phyloP scores from a whole-genome alignment of 1,140 invertebrate genomes.

The Dinoponera quadriceps region DNA sequence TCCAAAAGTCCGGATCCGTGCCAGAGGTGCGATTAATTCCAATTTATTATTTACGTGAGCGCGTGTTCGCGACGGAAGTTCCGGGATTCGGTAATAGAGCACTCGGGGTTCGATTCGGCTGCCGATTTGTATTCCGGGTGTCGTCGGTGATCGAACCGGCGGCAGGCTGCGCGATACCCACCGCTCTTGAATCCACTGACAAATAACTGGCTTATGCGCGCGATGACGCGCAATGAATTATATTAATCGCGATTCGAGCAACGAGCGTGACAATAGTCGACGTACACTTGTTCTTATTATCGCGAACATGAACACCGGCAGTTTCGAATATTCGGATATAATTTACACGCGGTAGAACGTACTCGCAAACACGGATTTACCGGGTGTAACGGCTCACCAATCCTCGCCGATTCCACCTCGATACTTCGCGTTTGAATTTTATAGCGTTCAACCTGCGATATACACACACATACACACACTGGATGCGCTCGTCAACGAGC shows the following conservation, averaged over 20 bases:
- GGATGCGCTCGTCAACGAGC: no score
- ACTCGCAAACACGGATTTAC: conserved; percentile 1
- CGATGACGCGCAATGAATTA: neutral
- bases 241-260: neutral
- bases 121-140: conserved; percentile 7
- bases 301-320: neutral
- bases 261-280: neutral
- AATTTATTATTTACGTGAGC: conserved; percentile 38
- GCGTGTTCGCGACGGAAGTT: conserved; percentile 15
- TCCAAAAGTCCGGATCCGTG: conserved; percentile 10
- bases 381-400: neutral
- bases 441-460: neutral
- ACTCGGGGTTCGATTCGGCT: neutral
- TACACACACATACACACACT: no score
- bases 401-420: neutral
- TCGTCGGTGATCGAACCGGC: neutral
- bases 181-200: neutral
- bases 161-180: neutral
- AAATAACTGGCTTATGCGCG: neutral
- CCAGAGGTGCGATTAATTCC: conserved; percentile 38
- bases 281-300: neutral
- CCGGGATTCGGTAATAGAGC: neutral
- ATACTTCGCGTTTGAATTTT: neutral
- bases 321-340: neutral
- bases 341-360: neutral